These are phyloP conservation scores for Drosophila truncata DNA, from an alignment of 1,140 invertebrate species.

Conservation along the genomic window DNA sequence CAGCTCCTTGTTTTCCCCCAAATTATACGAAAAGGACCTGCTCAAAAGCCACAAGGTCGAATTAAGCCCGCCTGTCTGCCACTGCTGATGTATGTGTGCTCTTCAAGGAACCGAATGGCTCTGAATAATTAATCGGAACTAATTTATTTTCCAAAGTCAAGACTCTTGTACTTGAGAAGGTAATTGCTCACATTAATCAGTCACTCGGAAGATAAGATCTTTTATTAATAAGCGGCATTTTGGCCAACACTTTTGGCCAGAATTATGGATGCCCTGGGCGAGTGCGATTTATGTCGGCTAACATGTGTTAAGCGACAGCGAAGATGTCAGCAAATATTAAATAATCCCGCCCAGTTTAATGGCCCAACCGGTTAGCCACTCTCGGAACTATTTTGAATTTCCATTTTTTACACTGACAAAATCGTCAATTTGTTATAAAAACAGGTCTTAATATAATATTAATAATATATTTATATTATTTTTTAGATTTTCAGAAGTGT, in stretches of 20 bases:
- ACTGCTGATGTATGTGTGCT: slow-evolving; percentile 15
- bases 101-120: background rate
- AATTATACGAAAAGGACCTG: slow-evolving; percentile 9
- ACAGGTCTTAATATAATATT: no score
- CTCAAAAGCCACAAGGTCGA: slow-evolving; percentile 26
- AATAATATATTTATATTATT: background rate
- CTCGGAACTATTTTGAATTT: slow-evolving; percentile 12
- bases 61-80: background rate
- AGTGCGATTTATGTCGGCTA: slow-evolving; percentile 42
- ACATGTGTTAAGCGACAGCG: slow-evolving; percentile 48
- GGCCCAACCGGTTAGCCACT: slow-evolving; percentile 44
- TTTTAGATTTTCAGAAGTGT: background rate
- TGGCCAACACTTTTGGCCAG: slow-evolving; percentile 21
- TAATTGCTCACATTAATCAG: slow-evolving; percentile 73
- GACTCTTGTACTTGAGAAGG: slow-evolving; percentile 27
- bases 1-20: no score
- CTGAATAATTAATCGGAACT: slow-evolving; percentile 64
- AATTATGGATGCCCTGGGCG: slow-evolving; percentile 39
- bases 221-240: slow-evolving; percentile 40
- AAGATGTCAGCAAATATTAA: slow-evolving; percentile 45
- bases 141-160: slow-evolving; percentile 55
- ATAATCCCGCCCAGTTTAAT: slow-evolving; percentile 34
- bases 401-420: slow-evolving; percentile 5
- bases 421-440: background rate
- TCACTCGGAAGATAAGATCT: slow-evolving; percentile 36